Conservation (phyloP, 2,113 vertebrate genomes). For the Psilopsiagon aymara region DNA sequence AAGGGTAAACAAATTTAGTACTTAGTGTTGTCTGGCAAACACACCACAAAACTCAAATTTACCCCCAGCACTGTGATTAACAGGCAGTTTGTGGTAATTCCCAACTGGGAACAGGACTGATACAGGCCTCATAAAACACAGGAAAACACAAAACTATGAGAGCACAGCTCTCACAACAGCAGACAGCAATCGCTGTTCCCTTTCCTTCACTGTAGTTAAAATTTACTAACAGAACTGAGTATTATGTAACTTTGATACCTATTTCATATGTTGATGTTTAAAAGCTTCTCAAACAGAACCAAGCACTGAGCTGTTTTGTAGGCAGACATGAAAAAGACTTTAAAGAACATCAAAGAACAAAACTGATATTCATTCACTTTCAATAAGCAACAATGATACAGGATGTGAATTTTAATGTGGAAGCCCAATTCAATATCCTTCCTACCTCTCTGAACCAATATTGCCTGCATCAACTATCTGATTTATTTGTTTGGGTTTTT, state of each 20-base stretch:
- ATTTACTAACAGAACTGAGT: neutral
- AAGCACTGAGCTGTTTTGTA: neutral
- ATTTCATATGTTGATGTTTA: neutral
- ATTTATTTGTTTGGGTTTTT: neutral
- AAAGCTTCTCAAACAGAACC: neutral
- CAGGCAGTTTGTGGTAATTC: neutral
- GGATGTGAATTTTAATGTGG: neutral
- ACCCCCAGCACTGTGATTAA: neutral
- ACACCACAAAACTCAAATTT: neutral
- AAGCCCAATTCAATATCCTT: neutral
- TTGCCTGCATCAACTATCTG: neutral
- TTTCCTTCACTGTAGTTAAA: neutral
- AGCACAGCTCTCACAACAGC: neutral
- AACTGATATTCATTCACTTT: neutral
- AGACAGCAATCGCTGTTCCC: rapidly evolving
- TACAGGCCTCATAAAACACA: neutral
- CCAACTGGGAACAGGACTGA: neutral
- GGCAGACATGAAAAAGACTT: neutral
- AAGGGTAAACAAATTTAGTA: neutral
- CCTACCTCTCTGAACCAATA: neutral
- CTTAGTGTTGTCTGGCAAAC: neutral
- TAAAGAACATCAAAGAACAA: neutral
- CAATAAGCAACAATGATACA: neutral
- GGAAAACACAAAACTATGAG: neutral
- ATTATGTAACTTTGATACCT: neutral